phyloP scores from a whole-genome alignment of 2,888 invertebrate genomes.

The Notocelia uddmanniana region DNA sequence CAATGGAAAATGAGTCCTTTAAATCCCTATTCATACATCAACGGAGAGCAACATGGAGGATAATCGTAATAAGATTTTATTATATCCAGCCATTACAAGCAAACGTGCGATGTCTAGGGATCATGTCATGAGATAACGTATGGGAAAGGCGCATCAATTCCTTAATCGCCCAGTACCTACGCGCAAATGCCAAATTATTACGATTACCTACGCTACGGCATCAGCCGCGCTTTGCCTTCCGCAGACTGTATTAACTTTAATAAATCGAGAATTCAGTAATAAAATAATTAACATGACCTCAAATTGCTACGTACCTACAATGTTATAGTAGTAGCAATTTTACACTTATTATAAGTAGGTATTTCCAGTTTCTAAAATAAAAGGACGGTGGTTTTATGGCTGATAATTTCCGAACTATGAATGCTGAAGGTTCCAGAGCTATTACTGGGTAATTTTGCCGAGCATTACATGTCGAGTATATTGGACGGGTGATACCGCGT shows the following conservation, averaged over 20 bases:
- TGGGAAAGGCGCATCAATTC: conserved; percentile 67
- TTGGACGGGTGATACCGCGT: conserved; percentile 70
- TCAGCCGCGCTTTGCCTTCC: conserved; percentile 48
- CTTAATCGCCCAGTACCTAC: conserved; percentile 59
- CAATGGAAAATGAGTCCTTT: conserved; percentile 63
- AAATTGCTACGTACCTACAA: conserved; percentile 54
- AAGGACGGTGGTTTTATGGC: conserved; percentile 78
- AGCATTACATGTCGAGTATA: conserved; percentile 74
- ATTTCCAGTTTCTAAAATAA: conserved; percentile 74
- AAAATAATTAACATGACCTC: conserved; percentile 61
- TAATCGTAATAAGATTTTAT: conserved; percentile 79
- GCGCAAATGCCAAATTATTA: conserved; percentile 49
- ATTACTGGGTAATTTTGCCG: conserved; percentile 80
- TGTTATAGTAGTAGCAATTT: conserved; percentile 64
- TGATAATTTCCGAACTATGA: conserved; percentile 84
- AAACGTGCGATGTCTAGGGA: conserved; percentile 76
- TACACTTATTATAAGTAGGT: conserved; percentile 67
- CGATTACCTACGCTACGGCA: conserved; percentile 48
- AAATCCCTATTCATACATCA: conserved; percentile 70
- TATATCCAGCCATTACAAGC: conserved; percentile 76
- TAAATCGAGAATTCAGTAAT: conserved; percentile 50
- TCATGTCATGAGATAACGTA: conserved; percentile 66
- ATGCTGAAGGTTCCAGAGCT: conserved; percentile 76
- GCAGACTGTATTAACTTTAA: conserved; percentile 48
- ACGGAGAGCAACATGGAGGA: conserved; percentile 69